Evolutionary conservation across 2,797 vertebrate genomes (phyloP).

Genomic region (Tarsius wallacei): DNA sequence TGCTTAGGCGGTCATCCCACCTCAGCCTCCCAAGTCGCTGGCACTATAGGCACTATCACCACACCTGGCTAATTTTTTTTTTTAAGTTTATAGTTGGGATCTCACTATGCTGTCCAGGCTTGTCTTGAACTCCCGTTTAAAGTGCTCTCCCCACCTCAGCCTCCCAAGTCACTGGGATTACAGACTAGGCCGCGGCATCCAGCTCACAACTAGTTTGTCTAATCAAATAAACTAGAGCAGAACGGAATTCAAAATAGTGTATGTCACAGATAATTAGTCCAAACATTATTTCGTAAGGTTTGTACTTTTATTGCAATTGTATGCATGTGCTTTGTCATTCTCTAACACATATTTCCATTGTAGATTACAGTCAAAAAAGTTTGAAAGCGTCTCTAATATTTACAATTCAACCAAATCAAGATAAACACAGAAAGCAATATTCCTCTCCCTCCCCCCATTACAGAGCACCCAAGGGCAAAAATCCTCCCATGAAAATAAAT

Average conservation of each 20-base stretch:
- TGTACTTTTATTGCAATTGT: constrained; percentile 26
- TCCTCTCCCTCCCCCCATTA: background rate
- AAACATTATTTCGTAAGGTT: constrained; percentile 35
- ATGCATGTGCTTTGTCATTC: background rate
- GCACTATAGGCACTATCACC: background rate
- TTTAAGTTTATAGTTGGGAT: too few relatives aligned
- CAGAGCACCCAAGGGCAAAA: background rate
- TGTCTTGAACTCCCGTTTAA: too few relatives aligned
- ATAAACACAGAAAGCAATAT: background rate
- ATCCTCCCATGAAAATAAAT: background rate
- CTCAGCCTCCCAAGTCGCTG: background rate
- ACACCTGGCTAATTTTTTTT: too few relatives aligned
- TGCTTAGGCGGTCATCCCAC: background rate
- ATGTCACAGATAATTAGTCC: background rate
- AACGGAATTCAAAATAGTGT: background rate
- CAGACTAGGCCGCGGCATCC: background rate
- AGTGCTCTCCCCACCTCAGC: background rate
- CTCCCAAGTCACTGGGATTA: background rate
- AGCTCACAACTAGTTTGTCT: background rate
- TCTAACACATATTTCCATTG: constrained; percentile 24
- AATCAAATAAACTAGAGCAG: background rate
- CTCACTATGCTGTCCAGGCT: too few relatives aligned
- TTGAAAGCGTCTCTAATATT: constrained; percentile 1
- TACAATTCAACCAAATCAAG: constrained; percentile 44
- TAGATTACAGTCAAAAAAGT: background rate